These are phyloP conservation scores for Zaprionus ornatus DNA, from an alignment of 1,140 invertebrate species.

Conservation along the genomic window DNA sequence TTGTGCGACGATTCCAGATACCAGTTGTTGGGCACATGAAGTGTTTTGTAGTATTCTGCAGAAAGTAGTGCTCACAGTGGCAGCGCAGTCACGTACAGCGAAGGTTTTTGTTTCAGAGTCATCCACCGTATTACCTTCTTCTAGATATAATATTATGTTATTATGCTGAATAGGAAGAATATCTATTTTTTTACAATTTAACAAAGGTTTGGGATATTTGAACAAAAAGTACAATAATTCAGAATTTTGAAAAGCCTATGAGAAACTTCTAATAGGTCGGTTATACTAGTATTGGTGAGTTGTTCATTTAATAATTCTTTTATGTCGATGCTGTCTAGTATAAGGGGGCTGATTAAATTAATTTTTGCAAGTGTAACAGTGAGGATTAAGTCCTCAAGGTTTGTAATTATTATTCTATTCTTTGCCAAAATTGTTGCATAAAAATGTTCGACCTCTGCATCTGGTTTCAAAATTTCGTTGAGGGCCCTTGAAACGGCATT, in stretches of 20 bases:
- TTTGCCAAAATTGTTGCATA: slow-evolving; percentile 16
- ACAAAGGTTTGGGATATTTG: not conserved
- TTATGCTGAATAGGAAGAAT: slow-evolving; percentile 28
- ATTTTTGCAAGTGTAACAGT: slow-evolving; percentile 29
- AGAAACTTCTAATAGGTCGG: slow-evolving; percentile 6
- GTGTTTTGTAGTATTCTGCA: slow-evolving; percentile 10
- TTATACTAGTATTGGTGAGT: slow-evolving; percentile 26
- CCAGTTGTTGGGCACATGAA: slow-evolving; percentile 21
- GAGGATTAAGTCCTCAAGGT: slow-evolving; percentile 16
- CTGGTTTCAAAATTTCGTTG: slow-evolving; percentile 14
- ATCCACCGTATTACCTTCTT: slow-evolving; percentile 4
- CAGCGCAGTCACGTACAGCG: slow-evolving; percentile 8
- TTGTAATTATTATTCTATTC: slow-evolving; percentile 15
- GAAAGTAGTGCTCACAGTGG: slow-evolving; percentile 16
- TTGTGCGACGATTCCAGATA: slow-evolving; percentile 19
- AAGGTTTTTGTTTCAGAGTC: slow-evolving; percentile 18
- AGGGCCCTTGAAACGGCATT: slow-evolving; percentile 4
- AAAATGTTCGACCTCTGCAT: slow-evolving; percentile 18
- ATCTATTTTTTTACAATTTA: slow-evolving; percentile 24
- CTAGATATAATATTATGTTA: slow-evolving; percentile 22
- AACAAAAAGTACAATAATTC: slow-evolving; percentile 8
- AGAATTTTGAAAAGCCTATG: slow-evolving; percentile 4
- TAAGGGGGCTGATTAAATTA: slow-evolving; percentile 15
- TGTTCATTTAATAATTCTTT: slow-evolving; percentile 25
- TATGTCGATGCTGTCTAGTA: slow-evolving; percentile 14